Evolutionary conservation across 2,797 vertebrate species (phyloP), one percentile per base, ranked within the genome.

Genomic region (Adrianichthys oophorus): DNA sequence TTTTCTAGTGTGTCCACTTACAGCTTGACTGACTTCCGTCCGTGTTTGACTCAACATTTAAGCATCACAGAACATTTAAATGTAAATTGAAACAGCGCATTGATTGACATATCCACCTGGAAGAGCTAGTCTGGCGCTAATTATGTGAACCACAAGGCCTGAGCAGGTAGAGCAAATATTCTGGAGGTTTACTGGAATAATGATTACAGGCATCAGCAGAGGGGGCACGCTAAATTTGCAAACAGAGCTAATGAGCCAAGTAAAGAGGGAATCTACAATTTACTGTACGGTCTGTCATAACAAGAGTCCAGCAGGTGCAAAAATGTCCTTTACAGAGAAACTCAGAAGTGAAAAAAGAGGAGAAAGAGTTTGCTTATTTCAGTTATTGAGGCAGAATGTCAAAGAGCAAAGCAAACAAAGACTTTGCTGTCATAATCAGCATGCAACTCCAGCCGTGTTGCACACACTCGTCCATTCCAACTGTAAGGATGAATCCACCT

Each of bases 401-500:
- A 37, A 52, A 60, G 47, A 43, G 37, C 51, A 51, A 53, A n/a
- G 17, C 55, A 43, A 46, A 41, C 43, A 41, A 18, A 15, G 0
- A 51, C 58, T 59, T 61, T 15, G 59, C 40, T 46, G 62, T 69
- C 48, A 26, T 56, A 19, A 16, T 29, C 48, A 24, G 46, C 45
- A 41, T 53, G 46, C 52, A 3, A 74, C 52, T 62, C 50, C 62
- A 65, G 76, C 72, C 65, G n/a, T 21, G 32, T 50, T 41, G 54
- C 60, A 13, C 42, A 16, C 56, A 41, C 58, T 72, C 74, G 62
- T 80, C 76, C 49, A 59, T 85, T 80, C 80, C 48, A 74, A 79
- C 78, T 65, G 65, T 54, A 68, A 76, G 75, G 87, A 87, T 77
- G 82, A 89, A 87, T 86, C 64, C 32, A 41, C 76, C 82, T 88